A percentile compares a stretch with the other conserved stretches of the same genome.
Conservation (phyloP, 2,888 invertebrate species). For the Didymodactylos carnosus region DNA sequence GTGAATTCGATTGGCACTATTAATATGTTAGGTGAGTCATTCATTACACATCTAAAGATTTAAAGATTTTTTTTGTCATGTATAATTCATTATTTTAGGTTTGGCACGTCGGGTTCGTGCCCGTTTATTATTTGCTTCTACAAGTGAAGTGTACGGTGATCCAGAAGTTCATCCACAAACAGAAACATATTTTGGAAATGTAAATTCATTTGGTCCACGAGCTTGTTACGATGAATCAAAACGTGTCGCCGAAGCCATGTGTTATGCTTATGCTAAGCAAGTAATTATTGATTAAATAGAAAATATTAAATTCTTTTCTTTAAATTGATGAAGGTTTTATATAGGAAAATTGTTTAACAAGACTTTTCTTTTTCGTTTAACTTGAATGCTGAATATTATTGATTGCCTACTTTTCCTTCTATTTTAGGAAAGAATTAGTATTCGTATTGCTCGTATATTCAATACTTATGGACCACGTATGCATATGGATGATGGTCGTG, state of each 20-base stretch:
- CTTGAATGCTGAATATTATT: too few relatives aligned
- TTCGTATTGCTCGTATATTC: conserved; percentile 88
- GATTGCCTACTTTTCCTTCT: too few relatives aligned
- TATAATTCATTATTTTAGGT: conserved; percentile 38
- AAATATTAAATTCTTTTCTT: too few relatives aligned
- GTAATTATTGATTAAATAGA: too few relatives aligned
- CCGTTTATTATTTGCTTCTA: conserved; percentile 79
- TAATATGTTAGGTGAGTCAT: conserved; percentile 53
- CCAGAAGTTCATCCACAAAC: conserved; percentile 95
- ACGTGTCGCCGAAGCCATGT: conserved; percentile 78
- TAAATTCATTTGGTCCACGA: conserved; percentile 69
- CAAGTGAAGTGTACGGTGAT: conserved; percentile 91
- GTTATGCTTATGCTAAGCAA: conserved; percentile 84
- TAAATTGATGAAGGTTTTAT: too few relatives aligned
- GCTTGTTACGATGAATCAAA: conserved; percentile 99
- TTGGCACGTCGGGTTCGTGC: conserved; percentile 77
- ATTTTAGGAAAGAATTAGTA: conserved; percentile 56
- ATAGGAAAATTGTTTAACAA: too few relatives aligned
- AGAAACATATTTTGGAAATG: conserved; percentile 95
- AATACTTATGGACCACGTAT: conserved; percentile 96
- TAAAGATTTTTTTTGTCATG: conserved; percentile 34
- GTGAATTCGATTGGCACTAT: conserved; percentile 71
- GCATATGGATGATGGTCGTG: conserved; percentile 94
- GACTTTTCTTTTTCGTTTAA: too few relatives aligned
- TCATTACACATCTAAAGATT: conserved; percentile 47